Evolutionary conservation across 2,797 vertebrate species (phyloP).

Genomic region (Poecilia picta): DNA sequence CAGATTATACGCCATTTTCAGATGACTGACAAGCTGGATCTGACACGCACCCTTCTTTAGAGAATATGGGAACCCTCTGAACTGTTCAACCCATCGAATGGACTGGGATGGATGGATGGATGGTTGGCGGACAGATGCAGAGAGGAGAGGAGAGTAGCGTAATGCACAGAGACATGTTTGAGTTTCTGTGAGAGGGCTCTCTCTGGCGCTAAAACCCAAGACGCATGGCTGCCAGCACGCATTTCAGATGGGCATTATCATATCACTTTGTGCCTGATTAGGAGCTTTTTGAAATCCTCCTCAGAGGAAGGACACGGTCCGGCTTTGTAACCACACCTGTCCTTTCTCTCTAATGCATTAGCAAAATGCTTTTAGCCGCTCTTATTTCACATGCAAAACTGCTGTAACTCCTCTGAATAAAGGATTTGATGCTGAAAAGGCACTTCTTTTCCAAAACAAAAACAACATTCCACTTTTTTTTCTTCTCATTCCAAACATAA

Average conservation of each 20-base stretch:
- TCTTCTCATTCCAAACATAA: background rate
- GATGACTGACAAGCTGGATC: constrained; percentile 11
- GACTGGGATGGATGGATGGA: constrained; percentile 4
- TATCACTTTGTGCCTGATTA: constrained; percentile 46
- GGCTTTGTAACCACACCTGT: constrained; percentile 23
- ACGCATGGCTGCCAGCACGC: background rate
- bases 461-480: constrained; percentile 13
- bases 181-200: constrained; percentile 9
- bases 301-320: constrained; percentile 11
- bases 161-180: constrained; percentile 8
- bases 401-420: constrained; percentile 58
- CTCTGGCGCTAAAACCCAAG: constrained; percentile 13
- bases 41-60: constrained; percentile 19
- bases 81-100: constrained; percentile 28
- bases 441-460: constrained; percentile 28
- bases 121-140: no score
- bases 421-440: constrained; percentile 46
- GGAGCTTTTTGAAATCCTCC: constrained; percentile 38
- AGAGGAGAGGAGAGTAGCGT: background rate
- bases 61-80: constrained; percentile 21
- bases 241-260: constrained; percentile 38
- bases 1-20: constrained; percentile 25
- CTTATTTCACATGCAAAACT: constrained; percentile 46
- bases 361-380: constrained; percentile 40
- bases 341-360: constrained; percentile 25